These are phyloP conservation scores for Eurois occulta DNA, from an alignment of 2,888 invertebrate genomes.

Conservation along the genomic window DNA sequence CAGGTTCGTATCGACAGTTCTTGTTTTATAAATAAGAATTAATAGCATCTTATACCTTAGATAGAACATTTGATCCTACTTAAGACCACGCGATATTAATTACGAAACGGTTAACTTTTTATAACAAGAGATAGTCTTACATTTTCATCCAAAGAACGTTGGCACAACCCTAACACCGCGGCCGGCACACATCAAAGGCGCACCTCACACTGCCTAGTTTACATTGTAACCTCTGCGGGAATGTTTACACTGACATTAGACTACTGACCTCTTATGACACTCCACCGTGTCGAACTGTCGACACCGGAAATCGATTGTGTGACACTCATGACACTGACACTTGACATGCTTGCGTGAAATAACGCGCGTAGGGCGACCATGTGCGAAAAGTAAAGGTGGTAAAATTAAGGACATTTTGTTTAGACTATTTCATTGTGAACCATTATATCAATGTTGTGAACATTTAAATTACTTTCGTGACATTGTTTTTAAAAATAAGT, in stretches of 20 bases:
- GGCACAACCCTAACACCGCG: conserved; percentile 76
- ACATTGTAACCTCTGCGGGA: conserved; percentile 84
- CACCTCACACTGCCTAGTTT: conserved; percentile 82
- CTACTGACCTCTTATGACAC: conserved; percentile 80
- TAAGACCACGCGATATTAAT: conserved; percentile 3
- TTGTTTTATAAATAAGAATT: not conserved
- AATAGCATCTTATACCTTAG: not conserved
- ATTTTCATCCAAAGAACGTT: conserved; percentile 1
- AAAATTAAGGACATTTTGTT: not conserved
- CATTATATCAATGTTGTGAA: no score
- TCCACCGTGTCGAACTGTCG: conserved; percentile 53
- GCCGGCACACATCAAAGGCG: conserved; percentile 84
- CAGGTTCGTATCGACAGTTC: not conserved
- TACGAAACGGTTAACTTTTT: conserved; percentile 6
- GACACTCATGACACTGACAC: conserved; percentile 48
- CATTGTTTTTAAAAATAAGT: not conserved
- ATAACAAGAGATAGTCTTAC: not conserved
- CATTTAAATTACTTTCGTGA: not conserved
- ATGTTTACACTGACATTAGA: conserved; percentile 82
- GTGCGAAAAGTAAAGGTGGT: conserved; percentile 2
- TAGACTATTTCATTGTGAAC: not conserved
- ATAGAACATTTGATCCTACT: not conserved
- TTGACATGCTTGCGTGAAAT: conserved; percentile 35
- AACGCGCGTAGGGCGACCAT: conserved; percentile 28
- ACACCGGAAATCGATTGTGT: conserved; percentile 79